phyloP scores from a whole-genome alignment of 2,797 vertebrate genomes.

The Antrozous pallidus region DNA sequence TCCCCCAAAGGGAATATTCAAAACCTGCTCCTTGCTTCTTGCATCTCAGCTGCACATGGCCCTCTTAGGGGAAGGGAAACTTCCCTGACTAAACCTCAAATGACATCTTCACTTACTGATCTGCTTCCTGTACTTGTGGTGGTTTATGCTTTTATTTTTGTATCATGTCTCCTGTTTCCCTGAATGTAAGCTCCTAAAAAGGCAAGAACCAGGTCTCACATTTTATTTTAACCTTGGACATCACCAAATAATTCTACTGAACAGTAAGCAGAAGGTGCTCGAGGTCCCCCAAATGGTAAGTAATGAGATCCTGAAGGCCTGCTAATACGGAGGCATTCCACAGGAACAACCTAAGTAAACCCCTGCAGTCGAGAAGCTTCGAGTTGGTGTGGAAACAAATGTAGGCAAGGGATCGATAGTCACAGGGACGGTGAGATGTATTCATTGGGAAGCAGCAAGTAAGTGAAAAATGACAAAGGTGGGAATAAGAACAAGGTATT shows the following conservation, averaged over 20 bases:
- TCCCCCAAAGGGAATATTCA: not conserved
- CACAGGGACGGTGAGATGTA: not conserved
- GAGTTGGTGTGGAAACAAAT: not conserved
- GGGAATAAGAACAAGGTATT: not conserved
- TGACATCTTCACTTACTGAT: not conserved
- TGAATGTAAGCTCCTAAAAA: not conserved
- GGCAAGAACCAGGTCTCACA: not conserved
- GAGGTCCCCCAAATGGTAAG: not conserved
- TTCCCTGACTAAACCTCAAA: not conserved
- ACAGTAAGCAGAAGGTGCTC: not conserved
- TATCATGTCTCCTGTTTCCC: not conserved
- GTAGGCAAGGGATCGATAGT: not conserved
- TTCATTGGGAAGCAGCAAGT: not conserved
- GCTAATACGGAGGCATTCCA: not conserved
- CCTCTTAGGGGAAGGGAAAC: not conserved
- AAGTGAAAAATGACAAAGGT: not conserved
- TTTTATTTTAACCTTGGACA: not conserved
- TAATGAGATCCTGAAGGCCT: not conserved
- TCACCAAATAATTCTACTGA: not conserved
- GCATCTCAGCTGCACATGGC: not conserved
- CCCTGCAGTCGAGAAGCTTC: not conserved
- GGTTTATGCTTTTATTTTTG: not conserved
- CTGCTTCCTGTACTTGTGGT: fast-evolving
- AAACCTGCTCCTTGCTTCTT: not conserved
- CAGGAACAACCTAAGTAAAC: too few species aligned